Percentiles rank a stretch among this genome's conserved stretches.
phyloP scores from a whole-genome alignment of 2,888 invertebrate genomes.

The Acleris cristana region DNA sequence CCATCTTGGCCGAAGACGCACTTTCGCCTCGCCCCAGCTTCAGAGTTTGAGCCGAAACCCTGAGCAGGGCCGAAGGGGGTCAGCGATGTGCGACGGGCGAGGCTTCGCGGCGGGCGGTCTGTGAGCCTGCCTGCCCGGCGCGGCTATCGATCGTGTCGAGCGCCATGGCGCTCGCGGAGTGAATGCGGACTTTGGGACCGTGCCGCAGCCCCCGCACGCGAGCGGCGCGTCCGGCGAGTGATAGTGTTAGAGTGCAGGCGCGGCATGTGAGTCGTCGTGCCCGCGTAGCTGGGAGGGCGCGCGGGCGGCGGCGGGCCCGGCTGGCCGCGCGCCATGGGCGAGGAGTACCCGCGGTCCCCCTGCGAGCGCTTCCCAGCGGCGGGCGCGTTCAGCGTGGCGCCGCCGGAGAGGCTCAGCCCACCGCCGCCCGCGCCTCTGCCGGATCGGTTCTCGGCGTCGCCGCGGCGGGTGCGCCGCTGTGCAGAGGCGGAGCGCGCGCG shows the following conservation, averaged over 20 bases:
- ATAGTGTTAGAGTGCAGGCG: constrained; percentile 69
- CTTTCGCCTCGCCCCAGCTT: constrained; percentile 81
- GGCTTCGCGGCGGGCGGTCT: constrained; percentile 67
- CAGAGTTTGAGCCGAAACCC: constrained; percentile 64
- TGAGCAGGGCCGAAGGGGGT: constrained; percentile 52
- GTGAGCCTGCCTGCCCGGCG: constrained; percentile 75
- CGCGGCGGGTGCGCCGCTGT: constrained; percentile 85
- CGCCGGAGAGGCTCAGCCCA: constrained; percentile 86
- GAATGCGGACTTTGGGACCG: constrained; percentile 80
- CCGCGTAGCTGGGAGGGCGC: constrained; percentile 68
- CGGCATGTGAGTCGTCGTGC: constrained; percentile 78
- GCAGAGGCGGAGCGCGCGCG: constrained; percentile 87
- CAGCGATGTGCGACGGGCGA: constrained; percentile 67
- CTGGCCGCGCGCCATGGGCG: constrained; percentile 82
- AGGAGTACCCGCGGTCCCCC: constrained; percentile 81
- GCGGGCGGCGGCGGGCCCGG: constrained; percentile 80
- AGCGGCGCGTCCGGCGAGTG: constrained; percentile 67
- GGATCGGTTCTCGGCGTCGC: constrained; percentile 83
- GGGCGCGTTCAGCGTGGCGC: constrained; percentile 85
- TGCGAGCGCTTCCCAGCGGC: constrained; percentile 83
- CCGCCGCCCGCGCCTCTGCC: constrained; percentile 86
- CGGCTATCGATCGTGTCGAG: constrained; percentile 77
- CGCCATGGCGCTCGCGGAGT: constrained; percentile 79
- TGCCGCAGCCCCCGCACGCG: constrained; percentile 68
- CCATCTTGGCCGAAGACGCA: constrained; percentile 81